Conservation (phyloP, 2,797 vertebrate species). For the Naso thynnoides region DNA sequence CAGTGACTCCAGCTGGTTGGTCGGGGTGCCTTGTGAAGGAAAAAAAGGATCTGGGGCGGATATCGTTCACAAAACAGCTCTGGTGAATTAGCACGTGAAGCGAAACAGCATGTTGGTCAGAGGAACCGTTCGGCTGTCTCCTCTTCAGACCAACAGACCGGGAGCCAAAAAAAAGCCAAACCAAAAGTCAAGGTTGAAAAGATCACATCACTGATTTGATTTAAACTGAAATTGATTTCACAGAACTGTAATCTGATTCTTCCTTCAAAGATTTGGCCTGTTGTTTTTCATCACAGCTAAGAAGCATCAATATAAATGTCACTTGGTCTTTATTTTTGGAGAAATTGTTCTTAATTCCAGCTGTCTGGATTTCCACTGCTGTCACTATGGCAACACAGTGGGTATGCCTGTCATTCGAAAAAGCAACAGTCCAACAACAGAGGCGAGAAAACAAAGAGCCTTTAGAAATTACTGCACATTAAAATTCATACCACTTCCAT, state of each 20-base stretch:
- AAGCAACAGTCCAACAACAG: conserved; percentile 37
- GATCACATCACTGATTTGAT: no score
- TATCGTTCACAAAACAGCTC: not conserved
- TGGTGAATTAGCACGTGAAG: not conserved
- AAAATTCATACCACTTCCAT: conserved; percentile 45
- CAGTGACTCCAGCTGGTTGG: not conserved
- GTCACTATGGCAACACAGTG: conserved; percentile 68
- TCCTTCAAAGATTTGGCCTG: not conserved
- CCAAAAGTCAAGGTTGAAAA: no score
- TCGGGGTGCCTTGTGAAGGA: not conserved
- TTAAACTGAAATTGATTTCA: not conserved
- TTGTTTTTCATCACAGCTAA: conserved; percentile 19
- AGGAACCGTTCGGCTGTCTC: not conserved
- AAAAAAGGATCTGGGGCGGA: not conserved
- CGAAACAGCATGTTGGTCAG: not conserved
- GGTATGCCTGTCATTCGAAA: conserved; percentile 45
- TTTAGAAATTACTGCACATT: conserved; percentile 51
- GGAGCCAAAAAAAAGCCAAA: no score
- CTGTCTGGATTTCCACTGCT: conserved; percentile 51
- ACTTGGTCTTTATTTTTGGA: conserved; percentile 22
- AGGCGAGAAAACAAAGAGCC: conserved; percentile 61
- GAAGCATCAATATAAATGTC: conserved; percentile 18
- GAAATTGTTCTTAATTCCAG: conserved; percentile 47
- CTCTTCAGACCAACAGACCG: not conserved
- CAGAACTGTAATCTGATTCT: not conserved